Base-by-base conservation (phyloP, 2,113 vertebrate genomes). In the Indri indri region DNA sequence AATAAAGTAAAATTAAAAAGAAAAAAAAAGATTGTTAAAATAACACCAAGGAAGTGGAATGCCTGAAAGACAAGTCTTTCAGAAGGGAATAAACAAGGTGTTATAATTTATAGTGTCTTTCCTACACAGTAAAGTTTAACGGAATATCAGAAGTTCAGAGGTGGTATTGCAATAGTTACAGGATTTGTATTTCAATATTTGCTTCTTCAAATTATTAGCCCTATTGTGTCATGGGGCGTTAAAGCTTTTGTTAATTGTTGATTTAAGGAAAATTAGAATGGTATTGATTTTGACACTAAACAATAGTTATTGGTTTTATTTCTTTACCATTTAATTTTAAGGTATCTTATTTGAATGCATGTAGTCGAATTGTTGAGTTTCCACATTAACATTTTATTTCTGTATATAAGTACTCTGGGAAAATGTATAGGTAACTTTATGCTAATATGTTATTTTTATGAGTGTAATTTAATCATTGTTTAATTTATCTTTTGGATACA, bases 391-490 rank as follows among this genome's bases (percentile, higher is more conserved):
- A 71, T 94, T 90, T 94, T 97, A 85, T 86, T 91, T 96, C 84
- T 96, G 61, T 73, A 59, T 50, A 73, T 94, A 90, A 57, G 54
- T 91, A 61, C 86, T 96, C 32, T 95, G 30, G 37, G 85, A 25
- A 88, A 96, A 87, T 95, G 40, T 94, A 4, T 86, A 81, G 42
- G 23, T 96, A 47, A 92, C 70, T 79, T 96, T 10, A 73, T 96
- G 77, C 84, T 96, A 88, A 84, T 71, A 45, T 88, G 25, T 42
- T 80, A 57, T 84, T 90, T 79, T 86, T 95, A 30, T 91, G 50
- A 94, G 57, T 94, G 20, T 93, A 63, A 93, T 93, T 97, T 98
- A 97, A 97, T 96, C 82, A 95, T 80, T 93, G 86, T 97, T 95
- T 86, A 65, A 97, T 97, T 97, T 95, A 77, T 94, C 95, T 98